A percentile compares a stretch with the other conserved stretches of the same genome.
Conservation (phyloP, 2,797 vertebrate species). For the Pitangus sulphuratus region DNA sequence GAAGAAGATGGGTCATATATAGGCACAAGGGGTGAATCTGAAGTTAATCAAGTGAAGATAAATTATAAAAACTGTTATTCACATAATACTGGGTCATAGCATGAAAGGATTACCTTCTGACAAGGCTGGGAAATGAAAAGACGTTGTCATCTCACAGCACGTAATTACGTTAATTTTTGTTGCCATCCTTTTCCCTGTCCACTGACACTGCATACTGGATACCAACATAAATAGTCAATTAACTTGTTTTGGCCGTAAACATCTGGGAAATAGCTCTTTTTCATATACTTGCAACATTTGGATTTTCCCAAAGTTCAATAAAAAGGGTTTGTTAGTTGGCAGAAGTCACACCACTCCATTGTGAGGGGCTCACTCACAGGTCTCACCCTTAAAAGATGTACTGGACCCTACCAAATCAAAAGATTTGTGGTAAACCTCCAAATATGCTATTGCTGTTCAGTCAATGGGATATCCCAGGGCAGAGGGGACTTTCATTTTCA, state of each 20-base stretch:
- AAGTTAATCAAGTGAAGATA: neutral
- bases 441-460: neutral
- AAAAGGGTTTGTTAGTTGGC: neutral
- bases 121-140: neutral
- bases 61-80: neutral
- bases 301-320: neutral
- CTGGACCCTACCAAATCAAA: rapidly evolving
- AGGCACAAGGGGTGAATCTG: neutral
- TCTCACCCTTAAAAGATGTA: neutral
- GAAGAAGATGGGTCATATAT: neutral
- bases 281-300: neutral
- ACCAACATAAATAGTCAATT: neutral
- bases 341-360: neutral
- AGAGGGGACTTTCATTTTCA: neutral
- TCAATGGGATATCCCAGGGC: neutral
- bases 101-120: neutral
- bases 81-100: neutral
- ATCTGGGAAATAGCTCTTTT: neutral
- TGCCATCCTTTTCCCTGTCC: neutral
- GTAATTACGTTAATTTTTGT: neutral
- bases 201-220: neutral
- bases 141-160: neutral
- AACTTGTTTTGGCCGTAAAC: neutral
- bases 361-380: neutral
- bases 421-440: neutral